Base-by-base conservation (phyloP, 2,888 invertebrate species). In the Watsonalla binaria region DNA sequence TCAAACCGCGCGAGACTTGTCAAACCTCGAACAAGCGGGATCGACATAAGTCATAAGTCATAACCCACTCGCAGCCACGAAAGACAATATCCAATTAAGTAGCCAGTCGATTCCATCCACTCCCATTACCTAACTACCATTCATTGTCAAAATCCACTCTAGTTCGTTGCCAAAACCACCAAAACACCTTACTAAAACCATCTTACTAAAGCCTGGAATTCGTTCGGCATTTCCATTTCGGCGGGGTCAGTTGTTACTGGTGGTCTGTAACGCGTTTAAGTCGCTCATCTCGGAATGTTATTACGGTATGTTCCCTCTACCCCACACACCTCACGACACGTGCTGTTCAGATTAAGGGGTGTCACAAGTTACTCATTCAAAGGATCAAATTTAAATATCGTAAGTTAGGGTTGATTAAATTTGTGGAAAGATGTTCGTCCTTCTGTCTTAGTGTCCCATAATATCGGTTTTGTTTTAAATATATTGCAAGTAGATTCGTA, bases 201-300 rank as follows among this genome's bases (percentile, higher is more conserved):
- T 63, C 60, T 59, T 60, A 65, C 60, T 64, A 65, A 61, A 86
- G 68, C 51, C 83, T 65, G 54, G 61, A 61, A 60, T 60, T 60
- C 54, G 62, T 72, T 65, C 52, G 57, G 51, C 53, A 39, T 62
- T 61, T 55, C 58, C 49, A 62, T 63, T 60, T 49, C 5, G 53
- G 11, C 60, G 42, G 65, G 82, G 68, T 80, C 82, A 72, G 45
- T 67, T 61, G 75, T 60, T 24, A 57, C 56, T 80, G 86, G 87
- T 65, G 71, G 75, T 74, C 70, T 73, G 68, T 88, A 89, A 90
- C 84, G 72, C 75, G 79, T 87, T 89, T 89, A 88, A 89, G 88
- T 84, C 86, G 82, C 80, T 89, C 89, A 87, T 90, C 89, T 88
- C 87, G 82, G 80, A 89, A 89, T 88, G 86, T 88, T 82, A 87